Evolutionary conservation across 2,797 vertebrate genomes (phyloP).

Genomic region (Thalassophryne amazonica): DNA sequence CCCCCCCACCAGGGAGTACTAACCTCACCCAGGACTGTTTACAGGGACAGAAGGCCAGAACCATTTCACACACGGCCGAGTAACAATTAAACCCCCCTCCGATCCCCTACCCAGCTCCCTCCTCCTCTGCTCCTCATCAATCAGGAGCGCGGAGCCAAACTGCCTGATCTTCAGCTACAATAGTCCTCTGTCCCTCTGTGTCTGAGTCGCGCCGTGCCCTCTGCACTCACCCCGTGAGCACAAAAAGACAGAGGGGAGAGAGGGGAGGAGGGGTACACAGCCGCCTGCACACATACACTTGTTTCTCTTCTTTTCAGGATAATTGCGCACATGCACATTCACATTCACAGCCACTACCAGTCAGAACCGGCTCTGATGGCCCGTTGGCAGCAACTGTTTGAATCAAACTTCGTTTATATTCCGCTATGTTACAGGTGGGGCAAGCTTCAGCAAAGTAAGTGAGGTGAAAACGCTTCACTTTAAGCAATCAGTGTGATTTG

Average conservation of each 20-base stretch:
- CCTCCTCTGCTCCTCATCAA: slow-evolving; percentile 63
- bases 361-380: slow-evolving; percentile 52
- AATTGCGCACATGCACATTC: slow-evolving; percentile 30
- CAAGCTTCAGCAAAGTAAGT: background rate
- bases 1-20: slow-evolving; percentile 37
- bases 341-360: slow-evolving; percentile 47
- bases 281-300: slow-evolving; percentile 51
- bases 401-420: background rate
- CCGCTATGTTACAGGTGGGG: background rate
- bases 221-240: slow-evolving; percentile 54
- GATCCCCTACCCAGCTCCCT: slow-evolving; percentile 36
- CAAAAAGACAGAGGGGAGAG: slow-evolving; percentile 59
- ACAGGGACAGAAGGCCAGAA: slow-evolving; percentile 66
- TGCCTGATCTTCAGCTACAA: slow-evolving; percentile 73
- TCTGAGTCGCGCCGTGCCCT: slow-evolving; percentile 63
- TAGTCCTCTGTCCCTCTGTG: slow-evolving; percentile 74
- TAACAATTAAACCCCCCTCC: slow-evolving; percentile 68
- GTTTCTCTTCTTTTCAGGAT: slow-evolving; percentile 46
- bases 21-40: slow-evolving; percentile 68
- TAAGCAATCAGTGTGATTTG: slow-evolving; percentile 1
- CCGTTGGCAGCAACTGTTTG: slow-evolving; percentile 29
- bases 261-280: slow-evolving; percentile 51
- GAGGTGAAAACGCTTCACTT: background rate
- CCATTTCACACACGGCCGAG: slow-evolving; percentile 74
- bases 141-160: slow-evolving; percentile 70